Conservation (phyloP, 2,797 vertebrate genomes). For the Sebastes diaconus region DNA sequence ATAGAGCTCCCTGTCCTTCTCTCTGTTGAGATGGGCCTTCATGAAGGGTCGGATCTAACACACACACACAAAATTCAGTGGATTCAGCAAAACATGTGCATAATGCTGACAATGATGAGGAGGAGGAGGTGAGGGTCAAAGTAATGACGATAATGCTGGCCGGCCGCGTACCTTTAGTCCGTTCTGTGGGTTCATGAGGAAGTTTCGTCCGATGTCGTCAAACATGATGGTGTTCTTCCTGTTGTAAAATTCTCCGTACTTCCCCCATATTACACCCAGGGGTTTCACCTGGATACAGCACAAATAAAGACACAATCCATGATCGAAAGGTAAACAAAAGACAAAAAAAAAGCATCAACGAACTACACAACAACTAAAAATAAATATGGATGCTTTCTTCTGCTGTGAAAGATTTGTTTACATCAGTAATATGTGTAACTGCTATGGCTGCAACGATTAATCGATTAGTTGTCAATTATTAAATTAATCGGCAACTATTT, state of each 20-base stretch:
- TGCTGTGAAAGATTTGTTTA: neutral
- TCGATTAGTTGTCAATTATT: too few relatives aligned
- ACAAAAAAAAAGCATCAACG: neutral
- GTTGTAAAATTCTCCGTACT: constrained; percentile 95
- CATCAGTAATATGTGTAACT: neutral
- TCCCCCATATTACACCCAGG: constrained; percentile 98
- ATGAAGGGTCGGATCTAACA: constrained; percentile 96
- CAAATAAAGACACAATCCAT: neutral
- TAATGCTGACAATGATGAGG: neutral
- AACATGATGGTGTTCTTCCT: constrained; percentile 99
- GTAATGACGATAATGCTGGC: neutral
- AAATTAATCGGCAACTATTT: too few relatives aligned
- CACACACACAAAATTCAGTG: neutral
- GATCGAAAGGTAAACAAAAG: neutral
- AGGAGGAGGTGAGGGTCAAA: neutral
- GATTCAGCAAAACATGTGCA: neutral
- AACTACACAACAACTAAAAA: neutral
- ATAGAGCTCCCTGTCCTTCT: constrained; percentile 96
- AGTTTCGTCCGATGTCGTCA: constrained; percentile 98
- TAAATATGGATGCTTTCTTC: neutral
- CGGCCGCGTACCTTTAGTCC: constrained; percentile 90
- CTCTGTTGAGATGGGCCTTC: constrained; percentile 98
- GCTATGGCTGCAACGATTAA: accelerated
- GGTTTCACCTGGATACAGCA: constrained; percentile 90
- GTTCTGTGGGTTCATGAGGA: constrained; percentile 99